Base-by-base conservation (phyloP, 2,888 invertebrate species). In the Alsophila aescularia region DNA sequence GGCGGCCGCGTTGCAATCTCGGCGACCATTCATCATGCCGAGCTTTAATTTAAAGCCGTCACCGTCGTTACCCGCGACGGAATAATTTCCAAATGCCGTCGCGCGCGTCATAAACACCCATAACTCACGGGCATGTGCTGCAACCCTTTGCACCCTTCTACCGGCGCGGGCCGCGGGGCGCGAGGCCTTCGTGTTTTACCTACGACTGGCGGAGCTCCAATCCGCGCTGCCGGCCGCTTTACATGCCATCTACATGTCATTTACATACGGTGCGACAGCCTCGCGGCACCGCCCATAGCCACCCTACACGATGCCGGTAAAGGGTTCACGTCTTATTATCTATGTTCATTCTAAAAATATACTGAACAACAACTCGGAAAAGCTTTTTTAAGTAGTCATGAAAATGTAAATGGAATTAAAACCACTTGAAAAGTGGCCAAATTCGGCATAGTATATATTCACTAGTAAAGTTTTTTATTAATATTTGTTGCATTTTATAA, bases 41-140 rank as follows among this genome's bases (percentile, higher is more conserved):
- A 68, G 67, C 64, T 79, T 79, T 83, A 83, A 87, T 79, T 85
- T 79, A 81, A 82, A 81, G 72, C 77, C 84, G 84, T 80, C 77
- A 73, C 73, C 73, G 70, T 61, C 69, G 70, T 69, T 76, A 75
- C 78, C 74, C 79, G 77, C 70, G 75, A 70, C 76, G 77, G 68
- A 70, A 70, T 79, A 70, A 76, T 73, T 74, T 77, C 69, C 75
- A 72, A 70, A 72, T 68, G 72, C 21, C 27, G 45, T 27, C 67
- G 73, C 70, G 69, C 67, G 72, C 63, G 65, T 70, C 72, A 72
- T 77, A 77, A 76, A 34, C 79, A 77, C 76, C 75, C 73, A 52
- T 60, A 58, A 60, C 58, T 60, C 63, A 63, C 66, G 65, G 70
- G 60, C 69, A 66, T 67, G 74, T 66, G 72, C 31, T 54, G 58